phyloP scores from a whole-genome alignment of 2,797 vertebrate genomes.

The Bufotes viridis region DNA sequence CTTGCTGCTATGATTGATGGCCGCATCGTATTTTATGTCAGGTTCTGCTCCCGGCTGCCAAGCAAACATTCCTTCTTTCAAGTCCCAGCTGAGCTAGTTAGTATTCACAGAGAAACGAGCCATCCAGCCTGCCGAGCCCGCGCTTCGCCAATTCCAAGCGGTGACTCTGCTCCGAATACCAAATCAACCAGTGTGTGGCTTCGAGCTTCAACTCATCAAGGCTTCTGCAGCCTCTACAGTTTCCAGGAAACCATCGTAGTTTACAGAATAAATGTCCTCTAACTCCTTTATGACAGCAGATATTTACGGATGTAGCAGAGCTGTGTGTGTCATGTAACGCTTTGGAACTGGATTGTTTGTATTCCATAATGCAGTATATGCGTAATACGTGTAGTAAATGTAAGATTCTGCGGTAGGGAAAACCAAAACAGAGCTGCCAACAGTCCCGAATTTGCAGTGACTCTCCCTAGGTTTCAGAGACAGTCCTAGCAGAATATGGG shows the following conservation, averaged over 20 bases:
- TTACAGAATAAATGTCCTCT: background rate
- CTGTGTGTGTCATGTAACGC: background rate
- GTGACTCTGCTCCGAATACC: constrained; percentile 44
- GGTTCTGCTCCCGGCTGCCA: constrained; percentile 56
- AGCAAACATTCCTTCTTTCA: constrained; percentile 50
- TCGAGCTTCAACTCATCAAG: background rate
- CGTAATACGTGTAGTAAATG: too few relatives aligned
- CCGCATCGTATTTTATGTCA: constrained; percentile 59
- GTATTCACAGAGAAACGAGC: constrained; percentile 57
- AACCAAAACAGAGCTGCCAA: too few relatives aligned
- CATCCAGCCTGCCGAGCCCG: constrained; percentile 31
- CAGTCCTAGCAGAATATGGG: too few relatives aligned
- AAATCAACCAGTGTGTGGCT: constrained; percentile 30
- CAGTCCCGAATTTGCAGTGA: too few relatives aligned
- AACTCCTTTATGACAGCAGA: background rate
- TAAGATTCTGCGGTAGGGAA: too few relatives aligned
- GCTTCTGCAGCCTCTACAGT: background rate
- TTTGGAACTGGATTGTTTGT: too few relatives aligned
- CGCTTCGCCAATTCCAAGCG: constrained; percentile 46
- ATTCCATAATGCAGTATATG: too few relatives aligned
- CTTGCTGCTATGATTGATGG: constrained; percentile 54
- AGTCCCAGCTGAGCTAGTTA: constrained; percentile 59
- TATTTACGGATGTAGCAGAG: background rate
- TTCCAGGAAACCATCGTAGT: background rate
- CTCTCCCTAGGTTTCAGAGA: too few relatives aligned